Conservation (phyloP, 2,113 vertebrate species). For the Phainopepla nitens region DNA sequence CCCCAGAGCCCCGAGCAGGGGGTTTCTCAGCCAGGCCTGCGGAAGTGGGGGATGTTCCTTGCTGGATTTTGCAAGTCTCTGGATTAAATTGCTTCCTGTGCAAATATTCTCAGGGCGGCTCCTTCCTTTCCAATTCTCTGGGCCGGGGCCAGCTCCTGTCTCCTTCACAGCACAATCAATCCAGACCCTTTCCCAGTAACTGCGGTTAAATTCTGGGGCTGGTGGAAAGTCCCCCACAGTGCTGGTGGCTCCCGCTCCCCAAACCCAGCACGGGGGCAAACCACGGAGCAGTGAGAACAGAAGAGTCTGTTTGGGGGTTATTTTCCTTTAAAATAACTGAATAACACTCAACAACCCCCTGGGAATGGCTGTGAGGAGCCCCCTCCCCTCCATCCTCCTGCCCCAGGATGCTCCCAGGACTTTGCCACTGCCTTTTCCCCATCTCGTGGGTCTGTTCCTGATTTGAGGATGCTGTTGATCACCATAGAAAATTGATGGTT, state of each 20-base stretch:
- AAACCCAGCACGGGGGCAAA: not conserved
- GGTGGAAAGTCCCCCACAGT: not conserved
- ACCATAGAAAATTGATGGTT: not conserved
- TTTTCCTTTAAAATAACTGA: not conserved
- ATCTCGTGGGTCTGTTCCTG: rapidly evolving
- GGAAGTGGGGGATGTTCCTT: not conserved
- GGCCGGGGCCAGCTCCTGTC: not conserved
- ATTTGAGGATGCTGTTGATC: not conserved
- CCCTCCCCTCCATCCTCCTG: not conserved
- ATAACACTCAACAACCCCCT: rapidly evolving
- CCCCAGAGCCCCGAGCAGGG: rapidly evolving
- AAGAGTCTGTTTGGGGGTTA: not conserved
- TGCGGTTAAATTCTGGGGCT: rapidly evolving
- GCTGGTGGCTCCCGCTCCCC: not conserved
- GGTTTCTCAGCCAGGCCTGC: not conserved
- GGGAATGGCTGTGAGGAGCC: not conserved
- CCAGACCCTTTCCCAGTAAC: not conserved
- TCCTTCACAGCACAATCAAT: not conserved
- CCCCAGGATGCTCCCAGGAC: not conserved
- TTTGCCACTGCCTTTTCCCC: not conserved
- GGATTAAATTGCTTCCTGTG: slow-evolving; percentile 51
- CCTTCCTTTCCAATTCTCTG: slow-evolving; percentile 28
- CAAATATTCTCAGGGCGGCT: slow-evolving; percentile 42
- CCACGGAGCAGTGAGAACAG: not conserved
- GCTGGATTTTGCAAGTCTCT: not conserved